A percentile compares a stretch with the other conserved stretches of the same genome.
Evolutionary conservation across 2,113 vertebrate species (phyloP).

Genomic region (Xiphorhynchus elegans): DNA sequence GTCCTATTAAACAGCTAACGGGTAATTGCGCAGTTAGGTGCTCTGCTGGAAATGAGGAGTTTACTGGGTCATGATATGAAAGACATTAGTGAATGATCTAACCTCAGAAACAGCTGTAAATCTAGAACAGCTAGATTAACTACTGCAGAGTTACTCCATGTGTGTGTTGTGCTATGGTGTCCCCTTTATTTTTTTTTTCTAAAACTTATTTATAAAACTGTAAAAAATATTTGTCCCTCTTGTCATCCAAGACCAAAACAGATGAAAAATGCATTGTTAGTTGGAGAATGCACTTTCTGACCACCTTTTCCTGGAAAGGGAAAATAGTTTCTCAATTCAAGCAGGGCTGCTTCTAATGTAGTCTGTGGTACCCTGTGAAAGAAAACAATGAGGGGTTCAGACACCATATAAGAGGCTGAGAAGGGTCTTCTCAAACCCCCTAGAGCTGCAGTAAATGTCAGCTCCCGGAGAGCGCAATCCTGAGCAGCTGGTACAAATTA

Average conservation of each 20-base stretch:
- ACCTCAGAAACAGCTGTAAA: background rate
- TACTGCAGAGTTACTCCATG: background rate
- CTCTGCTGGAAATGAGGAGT: background rate
- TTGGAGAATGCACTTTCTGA: background rate
- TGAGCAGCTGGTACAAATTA: background rate
- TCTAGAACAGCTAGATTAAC: background rate
- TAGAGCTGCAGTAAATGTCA: background rate
- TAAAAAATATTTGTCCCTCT: background rate
- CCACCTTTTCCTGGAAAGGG: background rate
- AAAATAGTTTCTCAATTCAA: background rate
- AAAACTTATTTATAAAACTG: background rate
- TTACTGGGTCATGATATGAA: background rate
- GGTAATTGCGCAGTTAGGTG: background rate
- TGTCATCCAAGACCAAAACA: background rate
- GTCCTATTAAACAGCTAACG: background rate
- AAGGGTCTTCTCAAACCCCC: background rate
- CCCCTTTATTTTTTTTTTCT: background rate
- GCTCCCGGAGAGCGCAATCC: background rate
- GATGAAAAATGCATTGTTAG: background rate
- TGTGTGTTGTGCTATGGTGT: background rate
- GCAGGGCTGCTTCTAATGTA: background rate
- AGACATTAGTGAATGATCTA: background rate
- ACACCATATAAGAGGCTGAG: background rate
- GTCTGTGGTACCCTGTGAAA: background rate
- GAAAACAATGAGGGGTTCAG: background rate